Evolutionary conservation across 2,888 invertebrate genomes (phyloP), one percentile per base, ranked within the genome.

Genomic region (Dendrolimus pini): DNA sequence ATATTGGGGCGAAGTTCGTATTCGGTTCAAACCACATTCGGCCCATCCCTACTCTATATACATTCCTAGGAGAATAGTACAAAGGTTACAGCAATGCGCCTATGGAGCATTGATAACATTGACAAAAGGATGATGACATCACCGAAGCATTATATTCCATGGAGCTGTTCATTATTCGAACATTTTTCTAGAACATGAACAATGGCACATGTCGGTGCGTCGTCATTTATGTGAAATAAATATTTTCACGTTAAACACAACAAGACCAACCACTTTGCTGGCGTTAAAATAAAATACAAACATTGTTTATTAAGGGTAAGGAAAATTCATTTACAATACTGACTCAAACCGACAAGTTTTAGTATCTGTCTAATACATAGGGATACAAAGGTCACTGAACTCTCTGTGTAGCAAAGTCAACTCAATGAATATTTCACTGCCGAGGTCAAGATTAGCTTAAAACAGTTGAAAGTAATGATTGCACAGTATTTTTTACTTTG

Each of bases 151-250:
- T 58, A 41, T 55, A 41, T 55, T 55, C 55, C 47, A 18, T n/a
- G 42, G 58, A 53, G 53, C 42, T 55, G 55, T 30, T 55, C 41
- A 55, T 58, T 52, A 58, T 55, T 56, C 53, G 53, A 55, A 58
- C 63, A 66, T 62, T 62, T 65, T 67, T 65, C 57, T 55, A 58
- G 59, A 65, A 69, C 63, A 61, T 59, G 63, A 68, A 74, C 72
- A 73, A 75, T 71, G 66, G 65, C 54, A 57, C 52, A 52, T 56
- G 59, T 54, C 47, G 54, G 56, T 59, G 42, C 47, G 47, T 47
- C 9, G 12, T 10, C 9, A 9, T 47, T 47, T 47, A 14, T 14
- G 47, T 10, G 47, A 9, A 47, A 30, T 30, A 30, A 9, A 47
- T 8, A 7, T 47, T 47, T 47, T 47, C 47, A 47, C 12, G 47